Evolutionary conservation across 2,797 vertebrate genomes (phyloP), one percentile per base, ranked within the genome.

Genomic region (Brachyalestes nurse): DNA sequence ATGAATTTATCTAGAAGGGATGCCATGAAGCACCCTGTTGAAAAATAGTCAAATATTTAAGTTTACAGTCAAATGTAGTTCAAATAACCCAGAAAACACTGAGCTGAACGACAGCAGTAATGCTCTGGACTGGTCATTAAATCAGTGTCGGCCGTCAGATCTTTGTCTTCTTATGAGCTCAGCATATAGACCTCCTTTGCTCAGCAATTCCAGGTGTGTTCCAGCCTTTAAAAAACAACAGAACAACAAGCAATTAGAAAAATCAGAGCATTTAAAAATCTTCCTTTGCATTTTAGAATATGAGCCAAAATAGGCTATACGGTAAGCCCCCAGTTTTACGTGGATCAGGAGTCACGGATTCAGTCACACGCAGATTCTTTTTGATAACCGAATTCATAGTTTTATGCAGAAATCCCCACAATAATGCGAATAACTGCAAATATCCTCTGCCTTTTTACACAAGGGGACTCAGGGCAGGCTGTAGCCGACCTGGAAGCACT

Each of bases 121-220:
- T 10, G 69, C 23, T 53, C 8, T 34, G 14, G 69, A 34, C 55
- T 42, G 34, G 5, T 58, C 53, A 6, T 5, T 16, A n/a, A 60
- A 81, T 94, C 82, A 95, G 88, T 92, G 92, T 74, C 93, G 75
- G 12, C 91, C 93, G 79, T 94, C 87, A 12, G 94, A 86, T 90
- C 90, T 91, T 88, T 98, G 97, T 66, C 96, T 94, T 57, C 91
- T 93, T 85, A 97, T 96, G 34, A 98, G 94, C 79, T 97, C 96
- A 0, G 95, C 93, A 0, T 98, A 98, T 14, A 97, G 87, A 10
- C 96, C 96, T 2, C 95, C 95, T 90, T 91, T 95, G 77, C 87
- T 90, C 83, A 97, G 88, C 69, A 98, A 92, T 60, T 97, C 95
- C 0, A 90, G 83, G 9, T 98, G 97, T 75, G 95, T 96, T 75